Conservation (phyloP, 2,797 vertebrate species). For the Erpetoichthys calabaricus region DNA sequence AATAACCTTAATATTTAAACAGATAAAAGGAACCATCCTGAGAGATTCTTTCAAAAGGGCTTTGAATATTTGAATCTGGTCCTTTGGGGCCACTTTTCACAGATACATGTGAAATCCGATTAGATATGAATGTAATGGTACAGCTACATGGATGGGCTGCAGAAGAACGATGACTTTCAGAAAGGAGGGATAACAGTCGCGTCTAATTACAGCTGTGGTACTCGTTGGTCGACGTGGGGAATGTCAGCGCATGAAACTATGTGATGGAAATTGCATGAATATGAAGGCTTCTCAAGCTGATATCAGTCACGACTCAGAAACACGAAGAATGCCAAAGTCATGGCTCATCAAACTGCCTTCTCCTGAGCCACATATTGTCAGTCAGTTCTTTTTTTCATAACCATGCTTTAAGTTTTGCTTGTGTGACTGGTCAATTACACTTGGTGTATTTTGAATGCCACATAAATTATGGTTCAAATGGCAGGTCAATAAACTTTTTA, state of each 20-base stretch:
- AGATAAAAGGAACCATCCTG: conserved; percentile 30
- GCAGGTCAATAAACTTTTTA: too few species aligned
- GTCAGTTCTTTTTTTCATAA: neutral
- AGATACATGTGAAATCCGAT: conserved; percentile 35
- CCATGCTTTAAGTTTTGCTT: too few species aligned
- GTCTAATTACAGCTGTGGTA: conserved; percentile 37
- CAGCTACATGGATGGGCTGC: conserved; percentile 29
- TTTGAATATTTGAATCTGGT: conserved; percentile 34
- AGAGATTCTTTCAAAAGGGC: conserved; percentile 36
- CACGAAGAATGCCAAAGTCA: neutral
- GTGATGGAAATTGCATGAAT: conserved; percentile 1
- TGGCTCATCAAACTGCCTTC: neutral
- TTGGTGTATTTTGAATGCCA: too few species aligned
- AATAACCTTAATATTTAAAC: conserved; percentile 35
- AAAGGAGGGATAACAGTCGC: conserved; percentile 27
- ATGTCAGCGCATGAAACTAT: neutral
- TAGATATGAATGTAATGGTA: conserved; percentile 37
- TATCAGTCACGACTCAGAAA: neutral
- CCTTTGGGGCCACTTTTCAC: conserved; percentile 37
- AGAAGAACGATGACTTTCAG: conserved; percentile 25
- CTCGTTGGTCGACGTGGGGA: conserved; percentile 17
- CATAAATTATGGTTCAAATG: too few species aligned
- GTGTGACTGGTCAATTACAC: too few species aligned
- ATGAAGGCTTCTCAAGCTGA: neutral
- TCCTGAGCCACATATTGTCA: neutral